Evolutionary conservation across 2,113 vertebrate species (phyloP).

Genomic region (Paratilapia polleni): DNA sequence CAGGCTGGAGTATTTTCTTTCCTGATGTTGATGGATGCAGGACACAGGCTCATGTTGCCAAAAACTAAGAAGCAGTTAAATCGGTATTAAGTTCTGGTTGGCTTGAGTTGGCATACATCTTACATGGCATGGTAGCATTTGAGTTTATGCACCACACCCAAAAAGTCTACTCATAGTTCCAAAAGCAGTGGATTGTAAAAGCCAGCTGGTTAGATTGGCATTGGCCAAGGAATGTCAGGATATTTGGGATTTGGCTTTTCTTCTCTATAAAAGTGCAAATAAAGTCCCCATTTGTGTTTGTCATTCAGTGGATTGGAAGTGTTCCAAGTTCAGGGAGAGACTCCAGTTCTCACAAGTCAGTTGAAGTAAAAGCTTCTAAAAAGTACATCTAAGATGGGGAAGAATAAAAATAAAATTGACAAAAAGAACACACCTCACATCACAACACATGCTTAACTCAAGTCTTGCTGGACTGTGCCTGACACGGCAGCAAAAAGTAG

Average conservation of each 20-base stretch:
- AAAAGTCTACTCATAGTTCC: slow-evolving; percentile 36
- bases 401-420: neutral
- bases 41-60: neutral
- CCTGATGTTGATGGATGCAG: neutral
- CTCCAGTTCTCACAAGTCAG: neutral
- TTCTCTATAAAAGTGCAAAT: slow-evolving; percentile 70
- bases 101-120: neutral
- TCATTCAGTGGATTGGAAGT: slow-evolving; percentile 46
- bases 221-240: slow-evolving; percentile 55
- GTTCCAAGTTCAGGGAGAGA: neutral
- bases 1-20: neutral
- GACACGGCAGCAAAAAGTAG: neutral
- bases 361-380: neutral
- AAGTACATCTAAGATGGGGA: neutral
- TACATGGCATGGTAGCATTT: slow-evolving; percentile 50
- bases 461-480: neutral
- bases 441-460: fast-evolving
- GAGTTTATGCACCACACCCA: slow-evolving; percentile 53
- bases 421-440: neutral
- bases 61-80: neutral
- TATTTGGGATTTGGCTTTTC: slow-evolving; percentile 61
- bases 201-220: slow-evolving; percentile 57
- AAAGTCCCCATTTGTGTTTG: slow-evolving; percentile 59
- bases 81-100: neutral
- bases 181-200: slow-evolving; percentile 56